These are phyloP conservation scores for Meandrusa payeni DNA, from an alignment of 2,888 invertebrate genomes.

Conservation along the genomic window DNA sequence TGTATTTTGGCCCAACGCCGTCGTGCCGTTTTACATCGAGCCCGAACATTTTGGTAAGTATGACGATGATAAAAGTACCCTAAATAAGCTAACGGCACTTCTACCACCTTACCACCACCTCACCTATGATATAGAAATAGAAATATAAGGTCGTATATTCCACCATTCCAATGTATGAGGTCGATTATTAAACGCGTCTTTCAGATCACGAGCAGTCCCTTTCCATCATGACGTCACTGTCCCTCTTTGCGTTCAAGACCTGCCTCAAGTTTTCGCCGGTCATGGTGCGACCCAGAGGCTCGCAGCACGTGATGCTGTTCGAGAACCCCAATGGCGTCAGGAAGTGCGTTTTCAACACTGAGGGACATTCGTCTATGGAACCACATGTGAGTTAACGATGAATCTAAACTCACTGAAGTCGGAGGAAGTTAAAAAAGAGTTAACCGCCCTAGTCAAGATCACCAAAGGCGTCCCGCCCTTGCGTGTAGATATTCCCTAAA, in stretches of 20 bases:
- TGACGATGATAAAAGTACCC: too few species aligned
- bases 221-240: conserved; percentile 46
- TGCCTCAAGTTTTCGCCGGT: conserved; percentile 62
- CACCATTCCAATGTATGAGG: too few species aligned
- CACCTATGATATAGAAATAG: too few species aligned
- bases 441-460: too few species aligned
- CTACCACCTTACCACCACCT: too few species aligned
- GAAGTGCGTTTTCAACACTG: conserved; percentile 41
- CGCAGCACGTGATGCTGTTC: conserved; percentile 52
- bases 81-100: too few species aligned
- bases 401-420: too few species aligned
- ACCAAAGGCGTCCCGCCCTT: too few species aligned
- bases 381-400: conserved; percentile 65
- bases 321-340: conserved; percentile 50
- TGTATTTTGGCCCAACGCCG: conserved; percentile 58
- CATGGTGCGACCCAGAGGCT: conserved; percentile 36
- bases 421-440: too few species aligned
- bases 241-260: conserved; percentile 50
- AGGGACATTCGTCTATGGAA: conserved; percentile 41
- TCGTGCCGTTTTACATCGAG: conserved; percentile 58
- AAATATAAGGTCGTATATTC: too few species aligned
- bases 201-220: conserved; percentile 53
- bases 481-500: too few species aligned
- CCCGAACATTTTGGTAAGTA: conserved; percentile 61
- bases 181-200: too few species aligned